Evolutionary conservation across 2,888 invertebrate species (phyloP).

Genomic region (Dioctria linearis): DNA sequence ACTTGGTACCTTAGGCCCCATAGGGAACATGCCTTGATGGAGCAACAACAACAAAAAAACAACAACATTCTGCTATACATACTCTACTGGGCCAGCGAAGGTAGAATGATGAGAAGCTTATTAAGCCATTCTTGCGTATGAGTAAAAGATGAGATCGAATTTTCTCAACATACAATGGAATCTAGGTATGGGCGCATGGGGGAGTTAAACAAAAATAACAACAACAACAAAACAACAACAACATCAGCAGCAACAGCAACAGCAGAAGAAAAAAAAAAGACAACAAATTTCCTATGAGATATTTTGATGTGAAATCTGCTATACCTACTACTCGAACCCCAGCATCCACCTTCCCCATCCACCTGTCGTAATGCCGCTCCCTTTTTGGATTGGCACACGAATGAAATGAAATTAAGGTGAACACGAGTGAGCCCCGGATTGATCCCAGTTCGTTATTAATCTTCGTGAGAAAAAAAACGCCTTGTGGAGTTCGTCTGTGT

Average conservation of each 20-base stretch:
- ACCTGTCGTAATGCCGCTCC: too few relatives aligned
- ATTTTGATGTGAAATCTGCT: slow-evolving; percentile 35
- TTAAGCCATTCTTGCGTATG: slow-evolving; percentile 58
- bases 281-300: slow-evolving; percentile 39
- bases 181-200: background rate
- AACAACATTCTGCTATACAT: too few relatives aligned
- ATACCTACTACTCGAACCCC: background rate
- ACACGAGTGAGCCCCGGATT: slow-evolving; percentile 49
- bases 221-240: too few relatives aligned
- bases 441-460: slow-evolving; percentile 59
- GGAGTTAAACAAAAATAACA: too few relatives aligned
- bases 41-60: background rate
- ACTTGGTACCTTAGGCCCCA: slow-evolving; percentile 32
- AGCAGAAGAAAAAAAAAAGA: background rate
- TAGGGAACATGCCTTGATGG: slow-evolving; percentile 21
- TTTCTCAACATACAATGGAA: slow-evolving; percentile 39
- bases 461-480: slow-evolving; percentile 58
- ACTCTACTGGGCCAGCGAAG: background rate
- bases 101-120: slow-evolving; percentile 55
- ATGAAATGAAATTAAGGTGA: slow-evolving; percentile 59
- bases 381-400: slow-evolving; percentile 44
- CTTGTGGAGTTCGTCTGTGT: slow-evolving; percentile 62
- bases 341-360: slow-evolving; percentile 7
- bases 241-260: too few relatives aligned
- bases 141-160: slow-evolving; percentile 58